Percentiles rank a stretch among this genome's conserved stretches.
Evolutionary conservation across 2,797 vertebrate genomes (phyloP).

Genomic region (Florisuga fusca): DNA sequence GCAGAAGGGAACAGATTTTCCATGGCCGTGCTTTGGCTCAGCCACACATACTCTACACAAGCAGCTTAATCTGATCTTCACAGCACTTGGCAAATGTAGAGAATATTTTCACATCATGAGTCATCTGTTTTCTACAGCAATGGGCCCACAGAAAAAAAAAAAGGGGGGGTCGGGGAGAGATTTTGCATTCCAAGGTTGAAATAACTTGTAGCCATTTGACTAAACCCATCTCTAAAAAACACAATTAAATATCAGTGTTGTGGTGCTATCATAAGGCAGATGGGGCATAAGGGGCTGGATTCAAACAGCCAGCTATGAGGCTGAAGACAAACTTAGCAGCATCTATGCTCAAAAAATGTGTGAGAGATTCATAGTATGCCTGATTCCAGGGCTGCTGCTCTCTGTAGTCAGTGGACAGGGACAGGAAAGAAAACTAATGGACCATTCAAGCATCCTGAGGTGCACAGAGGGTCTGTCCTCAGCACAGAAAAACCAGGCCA

Average conservation of each 20-base stretch:
- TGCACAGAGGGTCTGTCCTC: neutral
- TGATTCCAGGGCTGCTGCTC: neutral
- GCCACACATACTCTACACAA: neutral
- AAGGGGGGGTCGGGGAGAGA: neutral
- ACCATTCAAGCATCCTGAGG: neutral
- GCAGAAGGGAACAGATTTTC: conserved; percentile 5
- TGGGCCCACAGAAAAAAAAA: neutral
- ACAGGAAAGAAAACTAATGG: neutral
- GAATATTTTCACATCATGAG: neutral
- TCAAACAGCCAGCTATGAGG: neutral
- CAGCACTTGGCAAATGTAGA: conserved; percentile 16
- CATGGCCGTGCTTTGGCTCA: neutral
- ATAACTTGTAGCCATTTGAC: conserved; percentile 9
- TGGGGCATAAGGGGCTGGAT: neutral
- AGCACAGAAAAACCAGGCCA: neutral
- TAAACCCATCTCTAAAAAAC: neutral
- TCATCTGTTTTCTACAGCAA: neutral
- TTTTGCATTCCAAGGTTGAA: neutral
- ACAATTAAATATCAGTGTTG: neutral
- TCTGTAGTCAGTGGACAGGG: neutral
- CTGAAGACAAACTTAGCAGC: neutral
- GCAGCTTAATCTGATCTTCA: conserved; percentile 33
- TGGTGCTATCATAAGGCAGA: neutral
- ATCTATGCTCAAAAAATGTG: neutral
- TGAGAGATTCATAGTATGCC: neutral